These are phyloP conservation scores for Botia almorhae DNA, from an alignment of 2,797 vertebrate genomes.

Conservation along the genomic window DNA sequence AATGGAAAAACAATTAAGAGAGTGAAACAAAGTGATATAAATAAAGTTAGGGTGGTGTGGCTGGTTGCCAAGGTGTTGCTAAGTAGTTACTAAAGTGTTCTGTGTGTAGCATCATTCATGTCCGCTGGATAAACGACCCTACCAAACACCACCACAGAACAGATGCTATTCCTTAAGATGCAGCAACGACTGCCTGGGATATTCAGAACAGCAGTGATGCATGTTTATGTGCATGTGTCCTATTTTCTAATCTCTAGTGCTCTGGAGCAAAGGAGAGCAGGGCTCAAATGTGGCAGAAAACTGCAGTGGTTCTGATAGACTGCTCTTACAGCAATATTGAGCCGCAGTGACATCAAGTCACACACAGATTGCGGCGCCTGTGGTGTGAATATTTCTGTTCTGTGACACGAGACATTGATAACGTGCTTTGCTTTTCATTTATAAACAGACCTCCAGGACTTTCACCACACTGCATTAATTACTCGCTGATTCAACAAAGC, in stretches of 20 bases:
- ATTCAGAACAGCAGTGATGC: conserved; percentile 8
- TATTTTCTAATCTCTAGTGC: conserved; percentile 43
- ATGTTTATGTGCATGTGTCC: conserved; percentile 1
- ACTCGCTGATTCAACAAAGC: conserved; percentile 20
- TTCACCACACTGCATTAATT: conserved; percentile 31
- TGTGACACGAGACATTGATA: conserved; percentile 14
- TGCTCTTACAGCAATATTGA: conserved; percentile 47
- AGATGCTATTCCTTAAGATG: conserved; percentile 42
- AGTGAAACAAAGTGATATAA: background rate
- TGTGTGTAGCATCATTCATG: background rate
- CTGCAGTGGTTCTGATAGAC: conserved; percentile 44
- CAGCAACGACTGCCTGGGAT: conserved; percentile 33
- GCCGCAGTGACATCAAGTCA: conserved; percentile 49
- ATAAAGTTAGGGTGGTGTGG: background rate
- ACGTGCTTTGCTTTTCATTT: conserved; percentile 29
- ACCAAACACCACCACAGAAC: conserved; percentile 14
- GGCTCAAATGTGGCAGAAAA: conserved; percentile 52
- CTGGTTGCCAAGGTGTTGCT: background rate
- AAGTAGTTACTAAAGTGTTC: background rate
- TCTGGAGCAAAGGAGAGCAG: conserved; percentile 39
- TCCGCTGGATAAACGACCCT: background rate
- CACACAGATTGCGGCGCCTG: conserved; percentile 47
- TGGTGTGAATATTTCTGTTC: conserved; percentile 40
- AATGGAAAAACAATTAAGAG: conserved; percentile 2
- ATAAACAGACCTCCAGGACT: conserved; percentile 21